phyloP scores from a whole-genome alignment of 2,113 vertebrate species.

The Vireo altiloquus region DNA sequence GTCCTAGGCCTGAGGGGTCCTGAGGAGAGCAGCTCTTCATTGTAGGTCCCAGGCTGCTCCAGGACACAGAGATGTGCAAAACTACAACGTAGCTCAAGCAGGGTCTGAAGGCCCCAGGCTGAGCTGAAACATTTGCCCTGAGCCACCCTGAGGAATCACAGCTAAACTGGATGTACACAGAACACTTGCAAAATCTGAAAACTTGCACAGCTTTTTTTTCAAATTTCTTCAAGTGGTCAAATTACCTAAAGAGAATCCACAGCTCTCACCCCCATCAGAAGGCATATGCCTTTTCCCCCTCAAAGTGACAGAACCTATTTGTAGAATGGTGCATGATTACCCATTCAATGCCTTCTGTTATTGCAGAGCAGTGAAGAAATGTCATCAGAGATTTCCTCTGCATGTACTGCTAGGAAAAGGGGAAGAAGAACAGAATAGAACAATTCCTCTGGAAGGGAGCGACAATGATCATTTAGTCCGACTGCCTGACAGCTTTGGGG shows the following conservation, averaged over 20 bases:
- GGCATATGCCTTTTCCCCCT: background rate
- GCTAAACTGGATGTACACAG: background rate
- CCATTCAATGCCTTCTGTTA: background rate
- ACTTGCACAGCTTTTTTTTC: fast-evolving
- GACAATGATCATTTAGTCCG: background rate
- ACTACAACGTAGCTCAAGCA: fast-evolving
- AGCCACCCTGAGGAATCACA: background rate
- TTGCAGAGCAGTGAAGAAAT: background rate
- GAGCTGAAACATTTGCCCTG: background rate
- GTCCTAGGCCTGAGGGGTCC: background rate
- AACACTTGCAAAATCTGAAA: background rate
- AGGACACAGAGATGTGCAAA: background rate
- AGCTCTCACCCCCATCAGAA: background rate
- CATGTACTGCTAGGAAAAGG: background rate
- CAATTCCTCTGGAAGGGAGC: background rate
- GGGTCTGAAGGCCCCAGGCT: background rate
- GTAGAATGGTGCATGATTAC: background rate
- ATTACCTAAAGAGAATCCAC: background rate
- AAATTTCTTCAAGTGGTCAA: background rate
- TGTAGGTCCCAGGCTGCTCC: background rate
- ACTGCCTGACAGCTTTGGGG: background rate
- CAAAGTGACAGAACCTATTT: background rate
- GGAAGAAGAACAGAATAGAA: background rate
- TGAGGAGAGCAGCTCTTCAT: background rate
- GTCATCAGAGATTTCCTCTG: background rate